Base-by-base conservation (phyloP, 1,140 invertebrate species). In the Thalassaphorura encarpata region DNA sequence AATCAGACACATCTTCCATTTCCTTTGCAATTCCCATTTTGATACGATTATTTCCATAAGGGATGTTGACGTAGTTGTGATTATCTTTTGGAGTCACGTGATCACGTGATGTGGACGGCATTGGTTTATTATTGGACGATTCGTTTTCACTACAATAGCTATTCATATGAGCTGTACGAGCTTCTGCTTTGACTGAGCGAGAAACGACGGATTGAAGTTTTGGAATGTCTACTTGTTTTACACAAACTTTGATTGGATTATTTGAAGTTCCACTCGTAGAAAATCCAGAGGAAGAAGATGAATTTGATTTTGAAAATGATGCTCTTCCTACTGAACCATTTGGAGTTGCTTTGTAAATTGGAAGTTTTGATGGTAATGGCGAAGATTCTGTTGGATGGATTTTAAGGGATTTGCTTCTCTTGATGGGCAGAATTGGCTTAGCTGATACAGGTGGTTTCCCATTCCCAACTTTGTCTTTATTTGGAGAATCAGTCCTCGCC, bases 321-420 rank as follows among this genome's bases (percentile, higher is more conserved):
- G n/a, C n/a, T n/a, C n/a, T n/a, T n/a, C n/a, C n/a, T n/a, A n/a
- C n/a, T n/a, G n/a, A n/a, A n/a, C n/a, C n/a, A n/a, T n/a, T n/a
- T n/a, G n/a, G n/a, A n/a, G n/a, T n/a, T n/a, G n/a, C n/a, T n/a
- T n/a, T n/a, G n/a, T n/a, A n/a, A n/a, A n/a, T n/a, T n/a, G n/a
- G n/a, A n/a, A n/a, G n/a, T n/a, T n/a, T n/a, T n/a, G n/a, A n/a
- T n/a, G n/a, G n/a, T n/a, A n/a, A n/a, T 49, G 3, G 2, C 15
- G 4, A 50, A 55, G 39, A 28, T 43, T 18, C 18, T 43, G 18
- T 40, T 54, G 31, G 31, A 24, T 41, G 46, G n/a, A 58, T 62
- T 63, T 70, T 70, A 23, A 73, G 51, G n/a, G 71, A 73, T 58
- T 72, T 73, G 52, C 71, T 72, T 36, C 71, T 43, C 57, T 71